Evolutionary conservation across 2,113 vertebrate genomes (phyloP), one percentile per base, ranked within the genome.

Genomic region (Ptilonorhynchus violaceus): DNA sequence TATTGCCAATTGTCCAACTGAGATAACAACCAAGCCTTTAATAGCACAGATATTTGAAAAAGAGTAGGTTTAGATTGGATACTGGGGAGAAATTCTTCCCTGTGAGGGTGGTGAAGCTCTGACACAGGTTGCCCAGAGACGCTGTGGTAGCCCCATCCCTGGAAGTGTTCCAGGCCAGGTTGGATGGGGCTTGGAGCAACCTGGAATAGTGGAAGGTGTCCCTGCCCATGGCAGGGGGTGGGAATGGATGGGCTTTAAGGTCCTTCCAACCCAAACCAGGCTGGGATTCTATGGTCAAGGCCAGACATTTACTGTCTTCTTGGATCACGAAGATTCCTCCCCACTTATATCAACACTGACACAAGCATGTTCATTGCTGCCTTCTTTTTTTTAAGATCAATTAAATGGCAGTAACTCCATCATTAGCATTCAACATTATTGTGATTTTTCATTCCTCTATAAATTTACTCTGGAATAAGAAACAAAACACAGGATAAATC

Each of bases 11-110:
- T 83, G 37, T 66, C 55, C 53, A 73, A 74, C 59, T 49, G 31
- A 83, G 58, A 73, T 62, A 75, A 84, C 62, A 93, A 82, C 66
- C n/a, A 85, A 76, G 13, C 42, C 49, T 53, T 42, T 69, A 85
- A 83, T 7, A 85, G 49, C 59, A 79, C 24, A 42, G n/a, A 31
- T 85, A 63, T 56, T 35, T 81, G 44, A 23, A 74, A 33, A 18
- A 44, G 19, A 52, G 19, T 44, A 59, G 11, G 10, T 8, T 37
- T 44, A 52, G 10, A 44, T 17, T 15, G 28, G 37, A 20, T 52
- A 16, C 1, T 72, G 25, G n/a, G n/a, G 56, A 80, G 10, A 1
- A 81, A 44, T 7, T 6, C 0, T 7, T 33, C 25, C 42, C 27
- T 73, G 35, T 2, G 31, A 58, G 27, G 8, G 15, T 42, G 31